These are phyloP conservation scores for Cyphomyrmex costatus DNA, from an alignment of 1,140 invertebrate species.

Conservation along the genomic window DNA sequence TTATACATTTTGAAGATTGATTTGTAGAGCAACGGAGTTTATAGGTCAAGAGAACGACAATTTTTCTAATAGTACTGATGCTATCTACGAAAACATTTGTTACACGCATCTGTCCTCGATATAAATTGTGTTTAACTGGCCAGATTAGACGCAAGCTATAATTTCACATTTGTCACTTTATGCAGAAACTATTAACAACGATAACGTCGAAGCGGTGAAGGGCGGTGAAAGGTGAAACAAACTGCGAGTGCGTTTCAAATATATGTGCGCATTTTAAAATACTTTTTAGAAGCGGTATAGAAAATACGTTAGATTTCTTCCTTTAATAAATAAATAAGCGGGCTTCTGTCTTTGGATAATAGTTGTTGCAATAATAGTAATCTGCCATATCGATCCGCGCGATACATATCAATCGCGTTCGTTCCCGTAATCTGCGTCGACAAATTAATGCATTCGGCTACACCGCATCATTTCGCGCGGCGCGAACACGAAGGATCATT, in stretches of 20 bases:
- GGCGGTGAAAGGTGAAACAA: constrained; percentile 35
- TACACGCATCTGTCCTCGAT: no score
- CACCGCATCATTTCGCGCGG: constrained; percentile 21
- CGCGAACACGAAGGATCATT: constrained; percentile 23
- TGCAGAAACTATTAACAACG: not conserved
- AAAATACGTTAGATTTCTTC: not conserved
- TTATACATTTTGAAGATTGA: constrained; percentile 11
- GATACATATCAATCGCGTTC: not conserved
- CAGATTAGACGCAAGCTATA: not conserved
- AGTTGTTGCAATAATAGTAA: not conserved
- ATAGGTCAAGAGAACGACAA: not conserved
- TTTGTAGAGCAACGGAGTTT: not conserved
- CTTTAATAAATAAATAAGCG: not conserved
- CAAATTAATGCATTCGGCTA: constrained; percentile 37
- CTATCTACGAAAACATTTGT: constrained; percentile 2
- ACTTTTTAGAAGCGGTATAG: not conserved
- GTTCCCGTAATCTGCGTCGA: constrained; percentile 1
- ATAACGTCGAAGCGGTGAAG: not conserved
- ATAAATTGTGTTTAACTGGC: not conserved
- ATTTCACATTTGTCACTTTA: constrained; percentile 40
- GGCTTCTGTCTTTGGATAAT: not conserved
- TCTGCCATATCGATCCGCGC: constrained; percentile 7
- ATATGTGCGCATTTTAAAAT: not conserved
- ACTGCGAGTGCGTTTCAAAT: not conserved
- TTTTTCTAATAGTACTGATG: constrained; percentile 7